Conservation (phyloP, 2,113 vertebrate species). For the Casuarius casuarius region DNA sequence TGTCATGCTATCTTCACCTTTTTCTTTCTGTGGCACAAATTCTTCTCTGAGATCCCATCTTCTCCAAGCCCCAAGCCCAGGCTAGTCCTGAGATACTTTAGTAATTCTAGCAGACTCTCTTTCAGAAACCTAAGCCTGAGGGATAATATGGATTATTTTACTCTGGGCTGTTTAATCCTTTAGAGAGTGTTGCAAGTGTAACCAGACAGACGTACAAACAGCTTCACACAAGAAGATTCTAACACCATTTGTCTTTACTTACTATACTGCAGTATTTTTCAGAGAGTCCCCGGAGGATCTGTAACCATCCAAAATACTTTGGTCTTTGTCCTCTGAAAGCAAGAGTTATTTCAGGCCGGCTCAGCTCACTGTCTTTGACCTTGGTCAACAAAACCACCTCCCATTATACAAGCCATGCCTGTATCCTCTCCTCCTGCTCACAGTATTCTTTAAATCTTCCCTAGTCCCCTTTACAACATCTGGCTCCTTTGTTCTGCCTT, state of each 20-base stretch:
- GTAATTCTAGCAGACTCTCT: background rate
- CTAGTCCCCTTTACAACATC: background rate
- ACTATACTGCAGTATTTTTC: background rate
- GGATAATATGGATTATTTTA: background rate
- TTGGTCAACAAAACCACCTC: background rate
- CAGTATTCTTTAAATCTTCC: slow-evolving; percentile 10
- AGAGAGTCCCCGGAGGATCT: background rate
- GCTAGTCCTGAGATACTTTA: background rate
- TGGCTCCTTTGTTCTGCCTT: slow-evolving; percentile 52
- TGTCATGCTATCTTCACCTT: background rate
- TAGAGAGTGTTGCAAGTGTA: background rate
- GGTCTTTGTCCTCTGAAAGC: background rate
- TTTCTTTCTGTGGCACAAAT: background rate
- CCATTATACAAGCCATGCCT: background rate
- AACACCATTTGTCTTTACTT: background rate
- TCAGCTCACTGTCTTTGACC: background rate
- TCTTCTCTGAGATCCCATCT: background rate
- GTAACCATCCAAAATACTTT: background rate
- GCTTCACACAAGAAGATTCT: background rate
- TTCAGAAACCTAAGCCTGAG: background rate
- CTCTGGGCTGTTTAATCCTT: background rate
- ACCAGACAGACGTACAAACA: background rate
- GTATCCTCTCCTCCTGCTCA: background rate
- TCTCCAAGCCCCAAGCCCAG: background rate
- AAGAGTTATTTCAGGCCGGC: background rate